These are phyloP conservation scores for Holocentrus rufus DNA, from an alignment of 2,797 vertebrate species.

Conservation along the genomic window DNA sequence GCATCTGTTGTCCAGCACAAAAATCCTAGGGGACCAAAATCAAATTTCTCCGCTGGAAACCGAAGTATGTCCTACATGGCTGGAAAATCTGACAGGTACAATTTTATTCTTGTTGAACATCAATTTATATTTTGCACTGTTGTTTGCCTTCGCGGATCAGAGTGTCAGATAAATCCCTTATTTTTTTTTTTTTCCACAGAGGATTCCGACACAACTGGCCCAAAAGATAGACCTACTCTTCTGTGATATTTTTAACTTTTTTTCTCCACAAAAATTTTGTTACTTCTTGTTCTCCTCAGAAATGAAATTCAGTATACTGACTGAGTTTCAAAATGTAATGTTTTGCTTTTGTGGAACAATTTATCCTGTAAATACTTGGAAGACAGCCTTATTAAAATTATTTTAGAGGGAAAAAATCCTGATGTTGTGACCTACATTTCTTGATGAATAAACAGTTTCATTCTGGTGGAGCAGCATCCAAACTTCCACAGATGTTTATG, in stretches of 20 bases:
- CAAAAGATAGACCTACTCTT: constrained; percentile 85
- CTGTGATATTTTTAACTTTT: constrained; percentile 31
- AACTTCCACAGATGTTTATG: neutral
- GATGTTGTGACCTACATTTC: neutral
- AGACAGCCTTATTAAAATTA: constrained; percentile 66
- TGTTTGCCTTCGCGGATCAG: neutral
- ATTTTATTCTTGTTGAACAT: neutral
- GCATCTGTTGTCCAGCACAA: constrained; percentile 67
- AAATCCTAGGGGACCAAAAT: constrained; percentile 74
- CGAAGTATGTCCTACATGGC: constrained; percentile 91
- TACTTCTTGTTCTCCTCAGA: neutral
- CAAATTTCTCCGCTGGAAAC: constrained; percentile 78
- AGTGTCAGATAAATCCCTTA: neutral
- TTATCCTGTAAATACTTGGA: constrained; percentile 69
- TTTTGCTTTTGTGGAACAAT: constrained; percentile 43
- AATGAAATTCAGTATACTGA: constrained; percentile 35
- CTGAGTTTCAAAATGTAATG: constrained; percentile 38
- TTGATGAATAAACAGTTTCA: neutral
- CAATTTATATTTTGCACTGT: neutral
- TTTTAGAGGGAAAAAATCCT: constrained; percentile 55
- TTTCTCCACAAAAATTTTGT: constrained; percentile 21
- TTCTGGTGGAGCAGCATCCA: neutral
- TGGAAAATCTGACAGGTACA: constrained; percentile 89
- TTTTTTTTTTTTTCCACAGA: constrained; percentile 76
- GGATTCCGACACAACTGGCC: constrained; percentile 93